Base-by-base conservation (phyloP, 2,888 invertebrate genomes). In the Lithodes maja region DNA sequence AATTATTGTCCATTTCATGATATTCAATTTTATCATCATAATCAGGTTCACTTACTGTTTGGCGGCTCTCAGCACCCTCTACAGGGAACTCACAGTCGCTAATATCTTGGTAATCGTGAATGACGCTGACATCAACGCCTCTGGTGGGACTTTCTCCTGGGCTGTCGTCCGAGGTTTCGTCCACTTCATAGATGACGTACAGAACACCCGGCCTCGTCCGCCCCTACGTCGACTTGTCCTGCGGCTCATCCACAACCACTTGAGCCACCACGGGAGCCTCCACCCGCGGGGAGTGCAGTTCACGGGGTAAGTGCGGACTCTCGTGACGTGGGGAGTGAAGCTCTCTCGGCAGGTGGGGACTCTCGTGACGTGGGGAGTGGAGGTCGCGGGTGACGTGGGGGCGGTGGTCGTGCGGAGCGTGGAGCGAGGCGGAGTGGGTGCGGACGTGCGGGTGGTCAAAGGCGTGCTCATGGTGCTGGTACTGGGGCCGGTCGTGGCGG, bases 391-490 rank as follows among this genome's bases (percentile, higher is more conserved):
- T 33, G 80, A 80, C 84, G 85, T 89, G 88, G 50, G 84, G 84
- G 49, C 88, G 88, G 85, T 89, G 88, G 61, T 89, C 88, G 85
- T 89, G 88, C 52, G 88, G 88, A 50, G 88, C 88, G 75, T 89
- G 88, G 61, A 89, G 85, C 68, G 88, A 89, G 74, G 84, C 88
- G 68, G 88, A 89, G 85, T 89, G 88, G 33, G 88, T 83, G 80
- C 88, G 88, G 75, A 89, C 88, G 88, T 89, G 88, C 75, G 88
- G 88, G 68, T 89, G 88, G 77, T 89, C 88, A 74, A 84, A 89
- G 75, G 88, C 84, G 81, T 68, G 85, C 33, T 89, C 85, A 81
- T 89, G 88, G 81, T 85, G 88, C 77, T 89, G 85, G 80, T 89
- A 85, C 53, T 85, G 84, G 33, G 88, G 88, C 74, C 88, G 88